Base-by-base conservation (phyloP, 2,888 invertebrate genomes). In the Diarsia mendica region DNA sequence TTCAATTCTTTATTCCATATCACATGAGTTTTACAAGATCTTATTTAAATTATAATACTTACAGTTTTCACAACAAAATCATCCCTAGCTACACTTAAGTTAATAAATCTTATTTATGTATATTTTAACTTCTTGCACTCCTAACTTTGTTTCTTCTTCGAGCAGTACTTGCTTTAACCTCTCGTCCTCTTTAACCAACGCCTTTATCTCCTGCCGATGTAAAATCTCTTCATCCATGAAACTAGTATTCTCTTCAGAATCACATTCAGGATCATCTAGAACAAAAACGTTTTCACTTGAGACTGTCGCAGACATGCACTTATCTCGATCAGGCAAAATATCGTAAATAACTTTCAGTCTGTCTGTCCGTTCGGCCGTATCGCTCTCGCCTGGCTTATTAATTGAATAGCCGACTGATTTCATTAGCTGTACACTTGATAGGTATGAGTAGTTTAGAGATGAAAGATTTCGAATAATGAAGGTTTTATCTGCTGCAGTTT, bases 341-440 rank as follows among this genome's bases (percentile, higher is more conserved):
- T 82, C 83, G 85, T 88, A 89, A 91, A 89, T 89, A 88, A 90
- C 90, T 90, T 90, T 91, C 89, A 69, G 79, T 72, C 68, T 75
- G 79, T 78, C 83, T 86, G 90, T 72, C 77, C 87, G 80, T 85
- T 87, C 86, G 86, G 80, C 87, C 89, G 90, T 88, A 84, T 73
- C 88, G 89, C 85, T 89, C 86, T 89, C 84, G 75, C 72, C 63
- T 65, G 61, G 82, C 67, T 85, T 84, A 69, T 72, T 84, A 80
- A 77, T 77, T 33, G 33, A 80, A 77, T 67, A 67, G 46, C 66
- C 33, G 68, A 66, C 66, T 23, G 75, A 78, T 83, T 83, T 82
- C 83, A 83, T 85, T 85, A 85, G 74, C 78, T 67, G 63, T 65
- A 46, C 23, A 49, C 58, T 49, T 67, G 71, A 72, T 63, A 76